phyloP scores from a whole-genome alignment of 2,113 vertebrate genomes.

The Sphaerodactylus townsendi region DNA sequence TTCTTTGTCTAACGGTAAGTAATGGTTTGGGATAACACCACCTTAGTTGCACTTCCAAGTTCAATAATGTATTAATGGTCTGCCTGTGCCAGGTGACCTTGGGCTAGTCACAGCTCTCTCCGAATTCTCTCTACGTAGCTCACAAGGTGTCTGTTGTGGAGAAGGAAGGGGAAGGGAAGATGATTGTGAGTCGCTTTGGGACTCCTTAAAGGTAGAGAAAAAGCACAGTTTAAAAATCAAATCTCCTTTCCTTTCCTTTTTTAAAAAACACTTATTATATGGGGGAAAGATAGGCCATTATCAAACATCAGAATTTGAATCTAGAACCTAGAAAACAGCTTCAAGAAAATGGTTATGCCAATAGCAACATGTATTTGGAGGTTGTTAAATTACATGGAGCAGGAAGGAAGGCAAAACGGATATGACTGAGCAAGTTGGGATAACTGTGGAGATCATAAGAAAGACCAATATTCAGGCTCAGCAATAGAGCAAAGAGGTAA shows the following conservation, averaged over 20 bases:
- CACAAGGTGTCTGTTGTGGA: too few species aligned
- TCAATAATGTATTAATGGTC: slow-evolving; percentile 11
- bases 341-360: neutral
- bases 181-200: too few species aligned
- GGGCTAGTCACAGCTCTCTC: too few species aligned
- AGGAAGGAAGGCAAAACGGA: neutral
- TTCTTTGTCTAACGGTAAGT: neutral
- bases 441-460: neutral
- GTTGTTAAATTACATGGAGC: neutral
- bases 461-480: neutral
- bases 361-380: neutral
- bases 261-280: neutral
- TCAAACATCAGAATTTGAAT: neutral
- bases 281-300: neutral
- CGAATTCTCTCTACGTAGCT: too few species aligned
- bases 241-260: neutral
- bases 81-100: too few species aligned
- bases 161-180: too few species aligned
- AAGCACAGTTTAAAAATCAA: neutral
- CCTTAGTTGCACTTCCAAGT: neutral
- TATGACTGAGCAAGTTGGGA: too few species aligned
- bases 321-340: neutral
- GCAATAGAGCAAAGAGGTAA: neutral
- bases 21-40: neutral
- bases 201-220: too few species aligned